Evolutionary conservation across 2,888 invertebrate genomes (phyloP).

Genomic region (Fragum whitleyi): DNA sequence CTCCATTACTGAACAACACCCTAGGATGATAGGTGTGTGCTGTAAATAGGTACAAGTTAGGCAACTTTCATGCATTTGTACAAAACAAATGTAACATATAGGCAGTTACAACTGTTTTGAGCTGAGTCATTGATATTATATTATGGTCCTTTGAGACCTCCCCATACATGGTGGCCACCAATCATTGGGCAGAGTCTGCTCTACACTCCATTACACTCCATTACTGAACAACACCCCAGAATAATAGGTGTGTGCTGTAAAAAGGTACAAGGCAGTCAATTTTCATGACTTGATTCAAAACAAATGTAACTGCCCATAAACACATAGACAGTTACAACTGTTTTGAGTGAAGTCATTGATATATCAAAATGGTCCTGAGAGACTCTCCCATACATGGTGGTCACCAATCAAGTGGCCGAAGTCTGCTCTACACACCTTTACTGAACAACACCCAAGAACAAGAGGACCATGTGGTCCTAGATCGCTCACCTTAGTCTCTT

Average conservation of each 20-base stretch:
- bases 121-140: too few relatives aligned
- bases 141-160: slow-evolving; percentile 75
- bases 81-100: too few relatives aligned
- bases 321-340: too few relatives aligned
- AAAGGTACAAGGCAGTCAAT: too few relatives aligned
- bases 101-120: too few relatives aligned
- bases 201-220: slow-evolving; percentile 81
- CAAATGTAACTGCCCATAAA: too few relatives aligned
- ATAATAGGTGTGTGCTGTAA: slow-evolving; percentile 81
- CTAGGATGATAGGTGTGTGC: slow-evolving; percentile 81
- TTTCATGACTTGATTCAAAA: too few relatives aligned
- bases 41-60: too few relatives aligned
- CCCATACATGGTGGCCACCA: slow-evolving; percentile 83
- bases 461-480: too few relatives aligned
- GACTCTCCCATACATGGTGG: slow-evolving; percentile 82
- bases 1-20: slow-evolving; percentile 79
- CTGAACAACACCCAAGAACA: slow-evolving; percentile 78
- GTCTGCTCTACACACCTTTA: slow-evolving; percentile 79
- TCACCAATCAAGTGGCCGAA: slow-evolving; percentile 81
- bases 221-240: slow-evolving; percentile 78
- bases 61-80: too few relatives aligned
- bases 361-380: slow-evolving; percentile 72
- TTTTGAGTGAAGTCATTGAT: too few relatives aligned
- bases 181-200: slow-evolving; percentile 78
- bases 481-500: too few relatives aligned